phyloP scores from a whole-genome alignment of 2,113 vertebrate genomes.

The Periophthalmus modestus region DNA sequence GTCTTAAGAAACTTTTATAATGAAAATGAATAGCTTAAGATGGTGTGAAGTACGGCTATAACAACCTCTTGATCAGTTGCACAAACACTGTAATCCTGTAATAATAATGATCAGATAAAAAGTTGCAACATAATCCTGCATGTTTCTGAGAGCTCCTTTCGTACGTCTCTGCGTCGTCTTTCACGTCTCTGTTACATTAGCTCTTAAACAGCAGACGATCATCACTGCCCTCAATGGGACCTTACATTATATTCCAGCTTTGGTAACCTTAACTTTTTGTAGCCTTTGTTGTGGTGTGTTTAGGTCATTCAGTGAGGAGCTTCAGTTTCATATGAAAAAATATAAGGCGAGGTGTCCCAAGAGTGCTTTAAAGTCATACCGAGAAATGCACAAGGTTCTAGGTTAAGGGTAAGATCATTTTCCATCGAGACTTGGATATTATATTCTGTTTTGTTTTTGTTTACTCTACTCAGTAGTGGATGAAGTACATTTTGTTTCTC shows the following conservation, averaged over 20 bases:
- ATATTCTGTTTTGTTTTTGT: background rate
- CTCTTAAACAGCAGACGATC: background rate
- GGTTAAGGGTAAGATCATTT: background rate
- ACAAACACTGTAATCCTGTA: background rate
- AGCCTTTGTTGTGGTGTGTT: constrained; percentile 4
- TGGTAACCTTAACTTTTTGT: constrained; percentile 1
- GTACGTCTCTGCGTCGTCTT: background rate
- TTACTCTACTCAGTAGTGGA: too few species aligned
- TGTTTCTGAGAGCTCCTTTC: background rate
- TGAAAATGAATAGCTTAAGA: too few species aligned
- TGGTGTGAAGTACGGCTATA: background rate
- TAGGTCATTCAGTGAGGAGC: background rate
- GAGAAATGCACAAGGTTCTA: background rate
- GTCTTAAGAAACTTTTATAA: too few species aligned
- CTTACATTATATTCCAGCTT: background rate
- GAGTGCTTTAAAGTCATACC: background rate
- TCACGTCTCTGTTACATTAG: background rate
- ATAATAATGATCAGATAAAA: background rate
- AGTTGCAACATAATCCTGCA: background rate
- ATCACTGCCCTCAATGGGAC: background rate
- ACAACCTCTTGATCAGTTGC: background rate
- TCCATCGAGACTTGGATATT: background rate
- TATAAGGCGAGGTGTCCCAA: background rate
- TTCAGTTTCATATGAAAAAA: background rate
- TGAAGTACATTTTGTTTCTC: too few species aligned